phyloP scores from a whole-genome alignment of 2,797 vertebrate species.

The Podarcis lilfordi region DNA sequence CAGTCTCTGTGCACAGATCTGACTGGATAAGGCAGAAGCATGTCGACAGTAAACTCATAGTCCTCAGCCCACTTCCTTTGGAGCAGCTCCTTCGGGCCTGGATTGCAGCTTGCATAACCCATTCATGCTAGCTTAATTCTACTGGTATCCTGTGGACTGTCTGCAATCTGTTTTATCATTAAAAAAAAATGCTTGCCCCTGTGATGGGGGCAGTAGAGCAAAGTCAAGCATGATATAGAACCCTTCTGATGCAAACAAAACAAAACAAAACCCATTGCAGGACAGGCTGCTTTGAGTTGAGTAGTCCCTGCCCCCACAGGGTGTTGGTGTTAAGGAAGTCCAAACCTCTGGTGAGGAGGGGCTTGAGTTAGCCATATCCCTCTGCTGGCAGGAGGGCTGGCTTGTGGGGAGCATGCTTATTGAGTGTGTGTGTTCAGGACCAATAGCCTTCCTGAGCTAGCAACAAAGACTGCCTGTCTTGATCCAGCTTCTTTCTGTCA shows the following conservation, averaged over 20 bases:
- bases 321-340: not conserved
- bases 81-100: not conserved
- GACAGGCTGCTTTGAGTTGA: too few species aligned
- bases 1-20: not conserved
- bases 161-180: not conserved
- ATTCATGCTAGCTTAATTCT: not conserved
- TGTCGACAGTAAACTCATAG: not conserved
- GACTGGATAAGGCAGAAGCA: not conserved
- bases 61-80: not conserved
- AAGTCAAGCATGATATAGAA: not conserved
- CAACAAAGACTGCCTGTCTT: not conserved
- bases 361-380: not conserved
- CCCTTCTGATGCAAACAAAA: not conserved
- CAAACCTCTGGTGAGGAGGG: not conserved
- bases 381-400: not conserved
- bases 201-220: not conserved
- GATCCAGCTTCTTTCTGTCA: not conserved
- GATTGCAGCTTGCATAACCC: not conserved
- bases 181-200: not conserved
- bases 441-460: not conserved
- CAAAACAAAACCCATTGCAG: too few species aligned
- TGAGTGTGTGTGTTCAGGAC: not conserved
- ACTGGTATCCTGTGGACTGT: not conserved
- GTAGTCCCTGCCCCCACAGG: not conserved
- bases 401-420: not conserved